Conservation (phyloP, 2,797 vertebrate species). For the Macroramphosus scolopax region DNA sequence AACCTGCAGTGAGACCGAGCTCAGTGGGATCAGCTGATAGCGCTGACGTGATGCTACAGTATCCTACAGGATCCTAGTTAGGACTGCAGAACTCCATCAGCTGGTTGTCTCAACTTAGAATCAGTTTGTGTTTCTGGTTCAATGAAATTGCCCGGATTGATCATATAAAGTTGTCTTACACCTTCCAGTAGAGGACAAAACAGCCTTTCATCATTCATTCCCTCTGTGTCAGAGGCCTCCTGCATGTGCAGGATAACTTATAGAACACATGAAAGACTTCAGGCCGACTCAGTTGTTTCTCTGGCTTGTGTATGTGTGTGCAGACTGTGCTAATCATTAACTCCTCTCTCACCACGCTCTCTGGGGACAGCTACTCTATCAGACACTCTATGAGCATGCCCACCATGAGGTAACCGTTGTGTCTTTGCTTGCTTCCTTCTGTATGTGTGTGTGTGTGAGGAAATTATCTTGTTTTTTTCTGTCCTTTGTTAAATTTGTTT, state of each 20-base stretch:
- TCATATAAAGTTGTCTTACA: too few relatives aligned
- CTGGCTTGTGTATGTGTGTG: not conserved
- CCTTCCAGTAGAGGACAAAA: too few relatives aligned
- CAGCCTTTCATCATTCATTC: too few relatives aligned
- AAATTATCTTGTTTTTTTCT: too few relatives aligned
- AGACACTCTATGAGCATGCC: slow-evolving; percentile 98
- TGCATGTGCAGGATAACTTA: too few relatives aligned
- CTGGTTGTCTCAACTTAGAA: slow-evolving; percentile 12
- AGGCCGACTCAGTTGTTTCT: too few relatives aligned
- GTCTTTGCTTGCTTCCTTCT: slow-evolving; percentile 2
- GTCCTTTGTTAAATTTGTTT: not conserved
- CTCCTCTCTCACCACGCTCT: slow-evolving; percentile 76
- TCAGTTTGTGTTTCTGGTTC: slow-evolving; percentile 7
- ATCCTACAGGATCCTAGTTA: too few relatives aligned
- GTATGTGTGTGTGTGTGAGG: slow-evolving; percentile 8
- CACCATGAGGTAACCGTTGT: slow-evolving; percentile 90
- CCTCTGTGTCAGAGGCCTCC: too few relatives aligned
- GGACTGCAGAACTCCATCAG: not conserved
- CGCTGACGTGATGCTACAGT: slow-evolving; percentile 9
- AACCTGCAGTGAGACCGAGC: slow-evolving; percentile 5
- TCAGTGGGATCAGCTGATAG: slow-evolving; percentile 34
- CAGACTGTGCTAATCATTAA: slow-evolving; percentile 65
- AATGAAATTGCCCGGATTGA: not conserved
- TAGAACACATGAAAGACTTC: too few relatives aligned
- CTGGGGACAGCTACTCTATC: slow-evolving; percentile 89